Conservation (phyloP, 2,797 vertebrate genomes). For the Merluccius polli region DNA sequence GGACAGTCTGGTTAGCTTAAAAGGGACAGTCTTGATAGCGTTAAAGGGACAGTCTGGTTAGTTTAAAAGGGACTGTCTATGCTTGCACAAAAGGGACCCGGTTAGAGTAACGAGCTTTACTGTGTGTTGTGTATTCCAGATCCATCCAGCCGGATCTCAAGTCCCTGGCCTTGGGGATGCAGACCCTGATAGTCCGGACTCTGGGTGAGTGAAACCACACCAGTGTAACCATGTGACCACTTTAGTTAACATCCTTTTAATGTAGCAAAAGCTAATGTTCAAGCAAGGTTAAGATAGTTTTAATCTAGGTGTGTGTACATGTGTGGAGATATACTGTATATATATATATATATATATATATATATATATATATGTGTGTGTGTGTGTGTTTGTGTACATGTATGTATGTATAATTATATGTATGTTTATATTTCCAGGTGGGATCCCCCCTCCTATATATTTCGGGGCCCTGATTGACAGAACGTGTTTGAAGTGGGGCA, state of each 20-base stretch:
- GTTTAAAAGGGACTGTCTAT: too few species aligned
- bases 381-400: too few species aligned
- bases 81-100: not conserved
- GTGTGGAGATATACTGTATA: too few species aligned
- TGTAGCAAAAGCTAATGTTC: too few species aligned
- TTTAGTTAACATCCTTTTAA: not conserved
- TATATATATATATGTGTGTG: too few species aligned
- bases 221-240: not conserved
- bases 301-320: not conserved
- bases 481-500: constrained; percentile 89
- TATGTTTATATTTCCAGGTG: constrained; percentile 73
- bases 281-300: too few species aligned
- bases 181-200: constrained; percentile 84
- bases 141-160: constrained; percentile 87
- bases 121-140: constrained; percentile 53
- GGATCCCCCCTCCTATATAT: constrained; percentile 90
- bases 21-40: too few species aligned
- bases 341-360: too few species aligned
- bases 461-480: constrained; percentile 87
- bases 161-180: constrained; percentile 89
- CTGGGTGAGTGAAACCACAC: constrained; percentile 76
- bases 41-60: too few species aligned
- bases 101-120: not conserved
- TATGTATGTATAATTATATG: too few species aligned
- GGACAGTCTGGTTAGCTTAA: too few species aligned